phyloP scores from a whole-genome alignment of 2,888 invertebrate species.

The Pantelozetes paolii region DNA sequence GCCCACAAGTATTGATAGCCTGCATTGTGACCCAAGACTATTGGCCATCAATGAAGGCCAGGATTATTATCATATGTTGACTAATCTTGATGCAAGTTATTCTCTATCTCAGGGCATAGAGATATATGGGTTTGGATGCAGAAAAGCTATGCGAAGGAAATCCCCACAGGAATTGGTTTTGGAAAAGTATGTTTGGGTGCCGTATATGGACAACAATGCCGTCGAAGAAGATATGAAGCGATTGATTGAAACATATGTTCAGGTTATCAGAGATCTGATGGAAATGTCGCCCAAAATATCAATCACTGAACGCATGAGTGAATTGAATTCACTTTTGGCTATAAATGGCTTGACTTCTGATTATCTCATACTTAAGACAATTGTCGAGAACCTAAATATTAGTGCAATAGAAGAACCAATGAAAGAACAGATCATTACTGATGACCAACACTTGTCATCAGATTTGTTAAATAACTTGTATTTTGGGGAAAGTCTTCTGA shows the following conservation, averaged over 20 bases:
- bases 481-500: background rate
- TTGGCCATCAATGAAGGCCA: background rate
- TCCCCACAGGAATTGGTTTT: slow-evolving; percentile 73
- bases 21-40: slow-evolving; percentile 36
- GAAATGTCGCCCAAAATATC: background rate
- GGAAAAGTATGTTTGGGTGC: slow-evolving; percentile 76
- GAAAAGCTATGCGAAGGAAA: slow-evolving; percentile 67
- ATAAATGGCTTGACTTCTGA: background rate
- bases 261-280: background rate
- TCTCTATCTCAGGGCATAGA: background rate
- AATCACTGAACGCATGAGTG: background rate
- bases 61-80: background rate
- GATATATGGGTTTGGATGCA: background rate
- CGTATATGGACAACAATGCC: slow-evolving; percentile 57
- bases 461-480: slow-evolving; percentile 13
- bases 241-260: background rate
- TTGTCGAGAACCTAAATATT: background rate
- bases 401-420: background rate
- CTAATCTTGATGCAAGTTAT: background rate
- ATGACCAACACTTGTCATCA: background rate
- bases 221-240: background rate
- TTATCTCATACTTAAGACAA: background rate
- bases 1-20: slow-evolving; percentile 52
- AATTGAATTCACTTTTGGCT: background rate
- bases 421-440: background rate